phyloP scores from a whole-genome alignment of 1,140 invertebrate genomes.

The Heliconius hermathena region DNA sequence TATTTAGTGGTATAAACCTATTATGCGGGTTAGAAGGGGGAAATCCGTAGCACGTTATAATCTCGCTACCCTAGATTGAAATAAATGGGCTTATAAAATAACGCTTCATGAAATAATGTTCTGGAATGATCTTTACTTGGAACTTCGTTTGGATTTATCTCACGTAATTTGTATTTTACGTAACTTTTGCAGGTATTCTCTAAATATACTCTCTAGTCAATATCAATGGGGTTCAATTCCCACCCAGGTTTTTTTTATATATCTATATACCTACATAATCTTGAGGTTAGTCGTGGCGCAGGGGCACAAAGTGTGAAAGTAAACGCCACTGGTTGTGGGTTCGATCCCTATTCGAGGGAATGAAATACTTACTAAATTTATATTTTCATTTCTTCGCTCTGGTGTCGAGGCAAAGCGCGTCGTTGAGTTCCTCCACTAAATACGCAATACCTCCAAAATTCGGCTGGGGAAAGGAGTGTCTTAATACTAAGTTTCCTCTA shows the following conservation, averaged over 20 bases:
- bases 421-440: too few relatives aligned
- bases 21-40: conserved; percentile 7
- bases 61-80: conserved; percentile 24
- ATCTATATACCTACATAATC: background rate
- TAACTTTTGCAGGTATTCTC: background rate
- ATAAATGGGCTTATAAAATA: conserved; percentile 27
- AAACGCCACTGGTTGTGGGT: too few relatives aligned
- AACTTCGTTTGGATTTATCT: background rate
- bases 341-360: too few relatives aligned
- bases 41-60: conserved; percentile 22
- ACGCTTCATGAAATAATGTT: conserved; percentile 19
- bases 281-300: too few relatives aligned
- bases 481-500: too few relatives aligned
- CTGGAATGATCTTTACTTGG: background rate
- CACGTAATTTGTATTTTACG: background rate
- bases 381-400: too few relatives aligned
- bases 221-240: too few relatives aligned
- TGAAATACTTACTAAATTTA: too few relatives aligned
- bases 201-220: background rate
- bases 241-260: background rate
- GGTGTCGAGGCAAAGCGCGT: too few relatives aligned
- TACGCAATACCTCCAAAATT: too few relatives aligned
- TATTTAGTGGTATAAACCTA: conserved; percentile 22
- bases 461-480: too few relatives aligned
- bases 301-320: too few relatives aligned